Percentiles rank a stretch among this genome's conserved stretches.
Conservation (phyloP, 2,113 vertebrate genomes). For the Tragelaphus buxtoni region DNA sequence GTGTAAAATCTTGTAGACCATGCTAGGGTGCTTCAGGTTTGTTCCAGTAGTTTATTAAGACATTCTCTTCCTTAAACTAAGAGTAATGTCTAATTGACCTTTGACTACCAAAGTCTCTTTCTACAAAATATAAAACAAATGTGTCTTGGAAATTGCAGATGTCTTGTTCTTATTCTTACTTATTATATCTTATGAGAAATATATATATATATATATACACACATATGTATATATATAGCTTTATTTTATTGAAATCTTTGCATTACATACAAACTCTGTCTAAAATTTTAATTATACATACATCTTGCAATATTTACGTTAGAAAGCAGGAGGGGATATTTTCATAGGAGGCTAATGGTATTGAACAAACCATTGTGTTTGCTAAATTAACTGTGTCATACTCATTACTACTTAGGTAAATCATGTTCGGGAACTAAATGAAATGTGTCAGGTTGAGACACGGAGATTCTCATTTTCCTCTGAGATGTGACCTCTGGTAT, state of each 20-base stretch:
- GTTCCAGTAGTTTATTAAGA: background rate
- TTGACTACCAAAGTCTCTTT: slow-evolving; percentile 22
- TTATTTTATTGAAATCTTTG: slow-evolving; percentile 66
- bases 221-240: background rate
- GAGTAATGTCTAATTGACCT: background rate
- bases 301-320: slow-evolving; percentile 71
- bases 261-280: slow-evolving; percentile 55
- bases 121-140: background rate
- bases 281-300: slow-evolving; percentile 64
- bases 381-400: slow-evolving; percentile 67
- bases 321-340: slow-evolving; percentile 67
- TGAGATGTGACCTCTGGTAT: slow-evolving; percentile 67
- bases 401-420: slow-evolving; percentile 75
- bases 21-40: background rate
- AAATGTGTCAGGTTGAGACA: slow-evolving; percentile 67
- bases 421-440: slow-evolving; percentile 53
- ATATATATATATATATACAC: background rate
- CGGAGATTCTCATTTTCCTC: slow-evolving; percentile 66
- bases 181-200: slow-evolving; percentile 14
- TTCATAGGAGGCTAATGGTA: slow-evolving; percentile 65
- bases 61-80: slow-evolving; percentile 10
- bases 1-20: background rate
- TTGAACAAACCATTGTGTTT: slow-evolving; percentile 71
- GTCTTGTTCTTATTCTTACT: slow-evolving; percentile 4
- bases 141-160: slow-evolving; percentile 7